Conservation (phyloP, 2,113 vertebrate species). For the Paracanthobrama guichenoti region DNA sequence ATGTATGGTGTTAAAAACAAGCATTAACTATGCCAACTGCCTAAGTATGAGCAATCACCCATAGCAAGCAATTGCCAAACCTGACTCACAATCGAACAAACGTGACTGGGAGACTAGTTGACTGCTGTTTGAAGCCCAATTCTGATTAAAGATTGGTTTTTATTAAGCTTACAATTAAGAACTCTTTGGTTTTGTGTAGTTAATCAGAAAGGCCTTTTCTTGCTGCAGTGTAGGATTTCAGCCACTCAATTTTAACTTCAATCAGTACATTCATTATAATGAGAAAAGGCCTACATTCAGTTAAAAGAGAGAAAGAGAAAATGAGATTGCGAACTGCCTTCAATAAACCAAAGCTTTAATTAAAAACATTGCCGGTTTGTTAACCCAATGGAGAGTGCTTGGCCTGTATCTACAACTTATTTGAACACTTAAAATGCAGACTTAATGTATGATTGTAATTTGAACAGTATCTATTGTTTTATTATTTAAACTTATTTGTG, state of each 20-base stretch:
- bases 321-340: constrained; percentile 8
- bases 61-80: not conserved
- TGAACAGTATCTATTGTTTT: not conserved
- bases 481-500: not conserved
- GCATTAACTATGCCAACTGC: not conserved
- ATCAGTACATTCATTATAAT: constrained; percentile 28
- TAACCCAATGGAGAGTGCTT: not conserved
- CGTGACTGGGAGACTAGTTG: not conserved
- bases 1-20: not conserved
- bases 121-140: not conserved
- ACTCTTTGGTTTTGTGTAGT: constrained; percentile 1
- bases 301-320: constrained; percentile 29
- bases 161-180: not conserved
- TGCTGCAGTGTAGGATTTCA: constrained; percentile 15
- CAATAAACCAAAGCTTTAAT: constrained; percentile 33
- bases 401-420: not conserved
- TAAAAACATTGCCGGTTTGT: constrained; percentile 7
- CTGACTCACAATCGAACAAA: not conserved
- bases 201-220: constrained; percentile 32
- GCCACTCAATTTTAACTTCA: constrained; percentile 32
- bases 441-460: not conserved
- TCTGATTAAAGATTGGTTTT: constrained; percentile 8
- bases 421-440: not conserved
- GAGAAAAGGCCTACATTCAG: constrained; percentile 12
- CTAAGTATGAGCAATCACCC: not conserved